Percentiles rank a stretch among this genome's conserved stretches.
These are phyloP conservation scores for Entomyzon cyanotis DNA, from an alignment of 2,113 vertebrate species.

Conservation along the genomic window DNA sequence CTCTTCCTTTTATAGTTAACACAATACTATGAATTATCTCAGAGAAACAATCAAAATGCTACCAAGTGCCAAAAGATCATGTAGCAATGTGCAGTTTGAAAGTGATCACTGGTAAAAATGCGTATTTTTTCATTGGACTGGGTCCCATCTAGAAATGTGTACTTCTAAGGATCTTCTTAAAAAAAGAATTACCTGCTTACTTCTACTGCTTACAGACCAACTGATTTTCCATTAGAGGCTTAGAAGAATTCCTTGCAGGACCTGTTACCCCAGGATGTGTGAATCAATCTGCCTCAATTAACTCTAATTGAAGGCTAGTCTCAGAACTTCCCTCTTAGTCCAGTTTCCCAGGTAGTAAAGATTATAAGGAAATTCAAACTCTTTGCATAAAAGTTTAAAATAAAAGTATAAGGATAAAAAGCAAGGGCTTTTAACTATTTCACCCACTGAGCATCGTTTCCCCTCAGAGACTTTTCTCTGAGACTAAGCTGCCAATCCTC, in stretches of 20 bases:
- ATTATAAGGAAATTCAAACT: neutral
- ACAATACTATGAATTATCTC: accelerated
- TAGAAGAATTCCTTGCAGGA: neutral
- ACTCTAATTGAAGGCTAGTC: neutral
- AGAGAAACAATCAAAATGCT: neutral
- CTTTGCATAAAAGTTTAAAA: neutral
- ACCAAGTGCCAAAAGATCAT: neutral
- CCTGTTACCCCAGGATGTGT: neutral
- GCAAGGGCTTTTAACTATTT: neutral
- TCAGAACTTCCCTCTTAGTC: neutral
- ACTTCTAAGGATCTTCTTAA: neutral
- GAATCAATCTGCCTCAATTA: neutral
- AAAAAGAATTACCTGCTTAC: neutral
- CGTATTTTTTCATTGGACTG: neutral
- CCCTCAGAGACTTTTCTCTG: neutral
- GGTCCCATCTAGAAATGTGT: neutral
- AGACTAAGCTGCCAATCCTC: neutral
- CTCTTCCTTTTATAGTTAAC: neutral
- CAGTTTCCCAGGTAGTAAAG: neutral
- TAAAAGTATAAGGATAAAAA: neutral
- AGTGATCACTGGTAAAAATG: neutral
- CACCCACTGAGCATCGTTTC: neutral
- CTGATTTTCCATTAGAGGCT: neutral
- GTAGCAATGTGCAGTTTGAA: neutral
- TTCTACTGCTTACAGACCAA: neutral